phyloP scores from a whole-genome alignment of 1,140 invertebrate species.

The Phthorimaea operculella region DNA sequence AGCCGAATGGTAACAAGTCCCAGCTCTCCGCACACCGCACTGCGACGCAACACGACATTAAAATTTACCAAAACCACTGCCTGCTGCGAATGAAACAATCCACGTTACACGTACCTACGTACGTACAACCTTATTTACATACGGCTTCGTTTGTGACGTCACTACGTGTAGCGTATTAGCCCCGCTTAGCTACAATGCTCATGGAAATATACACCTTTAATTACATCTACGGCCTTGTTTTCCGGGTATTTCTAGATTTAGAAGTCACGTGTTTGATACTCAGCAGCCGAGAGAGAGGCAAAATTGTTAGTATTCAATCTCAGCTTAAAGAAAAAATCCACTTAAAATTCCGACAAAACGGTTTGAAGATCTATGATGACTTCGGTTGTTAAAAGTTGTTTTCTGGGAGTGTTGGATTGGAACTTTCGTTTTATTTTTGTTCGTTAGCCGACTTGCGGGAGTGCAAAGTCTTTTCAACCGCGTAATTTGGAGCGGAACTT shows the following conservation, averaged over 20 bases:
- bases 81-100: slow-evolving; percentile 35
- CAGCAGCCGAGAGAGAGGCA: no score
- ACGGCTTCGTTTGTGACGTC: slow-evolving; percentile 26
- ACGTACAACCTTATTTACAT: slow-evolving; percentile 32
- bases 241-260: no score
- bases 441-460: slow-evolving; percentile 22
- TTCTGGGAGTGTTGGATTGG: no score
- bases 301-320: no score
- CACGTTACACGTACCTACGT: slow-evolving; percentile 6
- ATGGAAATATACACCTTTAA: slow-evolving; percentile 11
- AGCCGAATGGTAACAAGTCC: slow-evolving; percentile 12
- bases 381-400: no score
- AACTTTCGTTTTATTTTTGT: slow-evolving; percentile 24
- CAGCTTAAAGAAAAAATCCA: no score
- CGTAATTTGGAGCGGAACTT: slow-evolving; percentile 43
- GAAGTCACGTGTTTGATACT: no score
- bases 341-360: no score
- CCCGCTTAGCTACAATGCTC: no score
- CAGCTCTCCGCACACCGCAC: slow-evolving; percentile 26
- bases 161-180: no score
- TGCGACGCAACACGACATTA: slow-evolving; percentile 47
- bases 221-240: slow-evolving; percentile 8
- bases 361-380: no score
- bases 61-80: slow-evolving; percentile 33
- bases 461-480: slow-evolving; percentile 27